Base-by-base conservation (phyloP, 2,888 invertebrate genomes). In the Helobdella robusta region DNA sequence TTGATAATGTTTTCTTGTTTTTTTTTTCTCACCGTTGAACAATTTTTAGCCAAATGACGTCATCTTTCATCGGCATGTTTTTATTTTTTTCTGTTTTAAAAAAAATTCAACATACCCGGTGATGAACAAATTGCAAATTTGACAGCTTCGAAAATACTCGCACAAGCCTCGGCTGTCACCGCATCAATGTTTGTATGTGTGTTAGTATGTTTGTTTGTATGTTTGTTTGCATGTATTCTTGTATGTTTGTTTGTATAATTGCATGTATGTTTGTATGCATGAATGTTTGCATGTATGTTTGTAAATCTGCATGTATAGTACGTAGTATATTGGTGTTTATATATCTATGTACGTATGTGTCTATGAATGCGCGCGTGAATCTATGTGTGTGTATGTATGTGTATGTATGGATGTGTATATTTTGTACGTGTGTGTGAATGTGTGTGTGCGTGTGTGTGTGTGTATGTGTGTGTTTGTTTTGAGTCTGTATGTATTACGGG, bases 401-500 rank as follows among this genome's bases (percentile, higher is more conserved):
- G 44, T 40, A 40, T 40, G 44, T 40, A 40, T 40, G 44, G 11
- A 40, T 40, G 44, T 40, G n/a, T 40, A n/a, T 40, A 40, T n/a
- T n/a, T n/a, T 40, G 44, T 40, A 40, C n/a, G 44, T 40, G n/a
- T 40, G 44, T 40, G n/a, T 40, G 44, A 15, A 40, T 40, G 44
- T 40, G n/a, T 40, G 44, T 40, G n/a, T 40, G 44, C n/a, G 44
- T 40, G 44, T 40, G 44, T 40, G 44, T 40, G 44, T 40, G 44
- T 40, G 44, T 40, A n/a, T 40, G n/a, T 40, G 44, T 40, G n/a
- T 40, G 44, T 40, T 15, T 40, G n/a, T n/a, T n/a, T n/a, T n/a
- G n/a, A n/a, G n/a, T n/a, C n/a, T n/a, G n/a, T n/a, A n/a, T n/a
- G n/a, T n/a, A n/a, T n/a, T n/a, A n/a, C n/a, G n/a, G n/a, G n/a